Evolutionary conservation across 1,140 invertebrate genomes (phyloP), one percentile per base, ranked within the genome.

Genomic region (Battus philenor): DNA sequence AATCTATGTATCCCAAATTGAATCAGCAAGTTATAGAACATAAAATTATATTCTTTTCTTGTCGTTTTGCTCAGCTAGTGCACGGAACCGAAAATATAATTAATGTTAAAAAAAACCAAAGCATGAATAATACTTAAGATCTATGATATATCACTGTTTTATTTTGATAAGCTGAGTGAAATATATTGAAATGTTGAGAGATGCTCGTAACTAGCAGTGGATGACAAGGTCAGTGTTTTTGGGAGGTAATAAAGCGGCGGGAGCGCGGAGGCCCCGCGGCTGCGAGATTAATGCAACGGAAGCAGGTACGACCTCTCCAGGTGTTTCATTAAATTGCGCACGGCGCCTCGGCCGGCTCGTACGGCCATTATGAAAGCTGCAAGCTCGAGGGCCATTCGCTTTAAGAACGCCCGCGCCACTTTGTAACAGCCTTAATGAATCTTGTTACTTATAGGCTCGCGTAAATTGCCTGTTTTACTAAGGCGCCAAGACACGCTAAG

Each of bases 391-490:
- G 77, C 77, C 70, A 81, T 84, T 81, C 80, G 76, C 75, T 81
- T 84, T 78, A 84, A 84, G 80, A 81, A 84, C 77, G 79, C 68
- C 73, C 55, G 75, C 69, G 74, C 77, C 73, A 84, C 80, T 84
- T 84, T 81, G 80, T 81, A 80, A 84, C 70, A 57, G 66, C 69
- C 74, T 77, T 84, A 84, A 84, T 84, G 77, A 84, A 84, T 78
- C 77, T 80, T 72, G 80, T 82, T 84, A 80, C 77, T 84, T 84
- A 82, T 80, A 79, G 74, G 80, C 69, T 72, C 60, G 66, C 70
- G 70, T 77, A 79, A 84, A 84, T 84, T 81, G 69, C 76, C 74
- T 67, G 77, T 71, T 82, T 82, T 69, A 73, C 70, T 74, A 71
- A 70, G 61, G 64, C 62, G 45, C 52, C 38, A 49, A 32, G 24